Percentiles rank a stretch among this genome's conserved stretches.
phyloP scores from a whole-genome alignment of 1,140 invertebrate genomes.

The Aphaenogaster floridana region DNA sequence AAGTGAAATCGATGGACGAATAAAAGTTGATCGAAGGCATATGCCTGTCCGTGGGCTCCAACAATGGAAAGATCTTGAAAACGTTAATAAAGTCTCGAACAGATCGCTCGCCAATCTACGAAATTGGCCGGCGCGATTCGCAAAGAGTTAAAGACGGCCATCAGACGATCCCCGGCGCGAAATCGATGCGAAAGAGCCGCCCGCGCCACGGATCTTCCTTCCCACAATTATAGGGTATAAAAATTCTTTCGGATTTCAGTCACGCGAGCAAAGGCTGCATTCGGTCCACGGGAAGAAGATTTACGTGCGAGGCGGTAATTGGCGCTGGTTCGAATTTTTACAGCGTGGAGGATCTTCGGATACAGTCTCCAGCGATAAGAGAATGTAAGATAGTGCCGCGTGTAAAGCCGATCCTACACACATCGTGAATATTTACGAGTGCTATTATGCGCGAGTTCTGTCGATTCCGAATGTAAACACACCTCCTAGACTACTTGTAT shows the following conservation, averaged over 20 bases:
- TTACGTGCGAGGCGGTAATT: constrained; percentile 69
- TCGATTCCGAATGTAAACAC: no score
- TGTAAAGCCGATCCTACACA: not conserved
- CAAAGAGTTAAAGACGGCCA: constrained; percentile 69
- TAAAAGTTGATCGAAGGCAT: constrained; percentile 21
- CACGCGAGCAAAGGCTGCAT: constrained; percentile 67
- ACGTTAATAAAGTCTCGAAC: constrained; percentile 59
- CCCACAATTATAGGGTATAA: constrained; percentile 76
- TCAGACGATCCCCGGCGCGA: constrained; percentile 71
- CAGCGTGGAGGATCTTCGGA: not conserved
- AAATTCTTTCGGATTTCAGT: constrained; percentile 76
- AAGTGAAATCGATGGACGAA: not conserved
- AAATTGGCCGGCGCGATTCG: constrained; percentile 62
- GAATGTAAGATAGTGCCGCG: constrained; percentile 15
- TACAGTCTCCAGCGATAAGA: constrained; percentile 44
- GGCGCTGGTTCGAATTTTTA: constrained; percentile 51
- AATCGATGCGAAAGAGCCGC: constrained; percentile 75
- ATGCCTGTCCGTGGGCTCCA: not conserved
- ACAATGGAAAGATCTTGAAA: constrained; percentile 56
- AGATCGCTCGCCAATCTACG: constrained; percentile 62
- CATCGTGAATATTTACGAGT: no score
- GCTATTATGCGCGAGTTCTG: no score
- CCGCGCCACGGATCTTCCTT: constrained; percentile 76
- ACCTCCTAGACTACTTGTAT: no score
- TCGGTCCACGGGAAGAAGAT: constrained; percentile 71